Evolutionary conservation across 2,888 invertebrate genomes (phyloP).

Genomic region (Agrotis clavis): DNA sequence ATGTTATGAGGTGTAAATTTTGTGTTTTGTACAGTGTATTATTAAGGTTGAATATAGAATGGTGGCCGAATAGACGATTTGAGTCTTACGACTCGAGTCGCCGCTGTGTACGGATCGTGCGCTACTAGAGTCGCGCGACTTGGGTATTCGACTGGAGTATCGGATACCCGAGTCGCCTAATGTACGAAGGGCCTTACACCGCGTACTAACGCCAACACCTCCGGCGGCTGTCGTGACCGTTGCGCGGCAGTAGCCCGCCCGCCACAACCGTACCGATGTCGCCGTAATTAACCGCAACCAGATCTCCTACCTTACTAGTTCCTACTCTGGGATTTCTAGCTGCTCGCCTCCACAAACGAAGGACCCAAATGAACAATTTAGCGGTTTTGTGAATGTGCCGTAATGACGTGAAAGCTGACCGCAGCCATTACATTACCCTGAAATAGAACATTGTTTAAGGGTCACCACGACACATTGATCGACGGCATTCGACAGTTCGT

Average conservation of each 20-base stretch:
- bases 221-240: slow-evolving; percentile 72
- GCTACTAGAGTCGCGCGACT: too few relatives aligned
- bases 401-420: slow-evolving; percentile 50
- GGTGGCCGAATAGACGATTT: too few relatives aligned
- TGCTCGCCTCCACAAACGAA: slow-evolving; percentile 37
- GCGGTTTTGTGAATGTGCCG: slow-evolving; percentile 50
- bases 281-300: slow-evolving; percentile 71
- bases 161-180: too few relatives aligned
- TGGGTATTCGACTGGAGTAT: too few relatives aligned
- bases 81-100: too few relatives aligned
- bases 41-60: too few relatives aligned
- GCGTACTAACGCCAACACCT: background rate
- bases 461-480: too few relatives aligned
- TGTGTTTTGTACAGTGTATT: too few relatives aligned
- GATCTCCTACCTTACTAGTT: slow-evolving; percentile 55
- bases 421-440: slow-evolving; percentile 18
- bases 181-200: too few relatives aligned
- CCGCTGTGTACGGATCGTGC: too few relatives aligned
- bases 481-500: too few relatives aligned
- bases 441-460: slow-evolving; percentile 14
- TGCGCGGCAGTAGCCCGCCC: slow-evolving; percentile 57
- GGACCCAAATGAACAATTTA: slow-evolving; percentile 40
- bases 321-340: slow-evolving; percentile 49
- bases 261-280: slow-evolving; percentile 52
- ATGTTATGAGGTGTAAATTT: too few relatives aligned